These are phyloP conservation scores for Drosophila mauritiana DNA, from an alignment of 1,140 invertebrate genomes.

Conservation along the genomic window DNA sequence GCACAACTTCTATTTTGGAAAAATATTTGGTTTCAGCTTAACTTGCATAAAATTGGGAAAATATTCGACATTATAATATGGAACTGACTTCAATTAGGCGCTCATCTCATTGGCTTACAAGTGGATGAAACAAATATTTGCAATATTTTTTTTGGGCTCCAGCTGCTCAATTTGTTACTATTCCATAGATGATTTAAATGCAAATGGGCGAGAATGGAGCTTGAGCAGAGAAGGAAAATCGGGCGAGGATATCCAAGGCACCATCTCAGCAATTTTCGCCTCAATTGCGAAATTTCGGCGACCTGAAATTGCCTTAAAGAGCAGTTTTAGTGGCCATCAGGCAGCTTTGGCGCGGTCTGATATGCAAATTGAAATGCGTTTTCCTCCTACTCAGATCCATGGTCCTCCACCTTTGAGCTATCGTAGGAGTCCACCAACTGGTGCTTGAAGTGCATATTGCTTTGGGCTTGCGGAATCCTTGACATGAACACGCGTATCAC, in stretches of 20 bases:
- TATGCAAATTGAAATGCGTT: constrained; percentile 80
- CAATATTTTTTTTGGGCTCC: neutral
- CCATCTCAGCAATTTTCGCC: constrained; percentile 29
- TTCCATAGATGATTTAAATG: constrained; percentile 65
- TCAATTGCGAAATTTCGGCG: constrained; percentile 33
- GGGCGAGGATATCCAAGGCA: constrained; percentile 16
- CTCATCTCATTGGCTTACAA: neutral
- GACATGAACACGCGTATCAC: constrained; percentile 10
- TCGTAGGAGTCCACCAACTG: too few species aligned
- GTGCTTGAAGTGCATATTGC: neutral
- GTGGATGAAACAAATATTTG: constrained; percentile 5
- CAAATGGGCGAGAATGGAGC: constrained; percentile 40
- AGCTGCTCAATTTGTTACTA: constrained; percentile 14
- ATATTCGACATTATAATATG: neutral
- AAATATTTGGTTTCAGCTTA: too few species aligned
- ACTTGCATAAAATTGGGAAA: neutral
- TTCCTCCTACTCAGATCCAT: constrained; percentile 7
- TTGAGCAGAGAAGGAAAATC: constrained; percentile 25
- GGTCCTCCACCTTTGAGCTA: neutral
- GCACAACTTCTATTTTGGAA: too few species aligned
- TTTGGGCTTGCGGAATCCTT: constrained; percentile 1
- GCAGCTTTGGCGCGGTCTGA: constrained; percentile 25
- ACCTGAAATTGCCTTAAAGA: constrained; percentile 23
- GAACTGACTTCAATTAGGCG: neutral
- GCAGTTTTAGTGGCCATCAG: constrained; percentile 45